These are phyloP conservation scores for Polydrusus tereticollis DNA, from an alignment of 2,888 invertebrate genomes.

Conservation along the genomic window DNA sequence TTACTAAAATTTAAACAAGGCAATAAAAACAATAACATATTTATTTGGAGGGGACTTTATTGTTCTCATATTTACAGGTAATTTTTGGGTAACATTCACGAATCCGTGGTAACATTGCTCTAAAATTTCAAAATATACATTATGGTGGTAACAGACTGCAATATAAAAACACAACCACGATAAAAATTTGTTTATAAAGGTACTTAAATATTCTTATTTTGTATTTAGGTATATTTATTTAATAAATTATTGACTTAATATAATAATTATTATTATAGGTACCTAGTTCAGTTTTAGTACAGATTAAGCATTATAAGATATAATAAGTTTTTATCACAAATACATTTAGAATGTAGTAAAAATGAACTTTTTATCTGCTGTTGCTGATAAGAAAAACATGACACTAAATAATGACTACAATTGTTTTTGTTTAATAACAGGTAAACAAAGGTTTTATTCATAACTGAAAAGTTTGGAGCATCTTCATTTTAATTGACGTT, in stretches of 20 bases:
- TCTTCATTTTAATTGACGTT: neutral
- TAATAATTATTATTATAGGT: too few species aligned
- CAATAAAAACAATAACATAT: neutral
- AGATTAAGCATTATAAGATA: too few species aligned
- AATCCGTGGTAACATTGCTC: constrained; percentile 1
- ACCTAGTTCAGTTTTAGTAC: too few species aligned
- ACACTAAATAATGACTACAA: too few species aligned
- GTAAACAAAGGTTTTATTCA: too few species aligned
- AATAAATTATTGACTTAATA: neutral
- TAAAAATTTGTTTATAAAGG: neutral
- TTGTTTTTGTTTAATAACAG: too few species aligned
- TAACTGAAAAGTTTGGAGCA: neutral
- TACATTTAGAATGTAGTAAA: too few species aligned
- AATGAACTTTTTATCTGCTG: too few species aligned
- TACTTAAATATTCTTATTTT: neutral
- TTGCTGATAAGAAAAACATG: too few species aligned
- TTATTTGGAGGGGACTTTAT: neutral
- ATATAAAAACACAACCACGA: constrained; percentile 16
- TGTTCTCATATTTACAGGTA: constrained; percentile 14
- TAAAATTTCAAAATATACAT: constrained; percentile 20
- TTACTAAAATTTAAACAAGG: too few species aligned
- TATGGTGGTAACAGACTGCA: neutral
- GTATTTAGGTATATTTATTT: neutral
- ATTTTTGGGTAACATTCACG: too few species aligned
- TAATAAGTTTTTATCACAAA: too few species aligned